Conservation (phyloP, 2,113 vertebrate genomes). For the Brachirus orientalis region DNA sequence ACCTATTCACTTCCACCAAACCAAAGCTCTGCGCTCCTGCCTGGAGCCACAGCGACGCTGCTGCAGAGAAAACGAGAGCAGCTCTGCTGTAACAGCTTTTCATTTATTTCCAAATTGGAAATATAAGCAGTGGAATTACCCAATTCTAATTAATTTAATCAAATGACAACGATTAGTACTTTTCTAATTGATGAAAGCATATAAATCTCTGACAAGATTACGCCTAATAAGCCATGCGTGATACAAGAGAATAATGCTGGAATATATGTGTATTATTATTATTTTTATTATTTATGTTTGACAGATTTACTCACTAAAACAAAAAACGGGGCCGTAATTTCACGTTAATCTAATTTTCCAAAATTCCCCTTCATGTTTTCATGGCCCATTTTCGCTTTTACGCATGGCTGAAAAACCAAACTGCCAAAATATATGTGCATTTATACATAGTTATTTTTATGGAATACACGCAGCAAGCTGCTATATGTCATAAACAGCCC, state of each 20-base stretch:
- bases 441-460: constrained; percentile 11
- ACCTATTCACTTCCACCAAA: no score
- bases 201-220: constrained; percentile 72
- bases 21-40: no score
- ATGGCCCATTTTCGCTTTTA: constrained; percentile 13
- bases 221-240: constrained; percentile 33
- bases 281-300: constrained; percentile 2
- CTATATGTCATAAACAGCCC: constrained; percentile 52
- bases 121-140: constrained; percentile 63
- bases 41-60: not conserved
- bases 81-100: constrained; percentile 40
- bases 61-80: not conserved
- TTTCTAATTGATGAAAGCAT: constrained; percentile 68
- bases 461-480: constrained; percentile 26
- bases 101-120: constrained; percentile 62
- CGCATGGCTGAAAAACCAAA: constrained; percentile 12
- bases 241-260: constrained; percentile 41
- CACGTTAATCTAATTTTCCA: constrained; percentile 28
- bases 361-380: constrained; percentile 3
- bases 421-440: not conserved
- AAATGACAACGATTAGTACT: constrained; percentile 63
- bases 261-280: not conserved
- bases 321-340: constrained; percentile 5
- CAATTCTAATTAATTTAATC: constrained; percentile 66
- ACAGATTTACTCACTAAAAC: constrained; percentile 15